These are phyloP conservation scores for Botia almorhae DNA, from an alignment of 2,797 vertebrate genomes.

Conservation along the genomic window DNA sequence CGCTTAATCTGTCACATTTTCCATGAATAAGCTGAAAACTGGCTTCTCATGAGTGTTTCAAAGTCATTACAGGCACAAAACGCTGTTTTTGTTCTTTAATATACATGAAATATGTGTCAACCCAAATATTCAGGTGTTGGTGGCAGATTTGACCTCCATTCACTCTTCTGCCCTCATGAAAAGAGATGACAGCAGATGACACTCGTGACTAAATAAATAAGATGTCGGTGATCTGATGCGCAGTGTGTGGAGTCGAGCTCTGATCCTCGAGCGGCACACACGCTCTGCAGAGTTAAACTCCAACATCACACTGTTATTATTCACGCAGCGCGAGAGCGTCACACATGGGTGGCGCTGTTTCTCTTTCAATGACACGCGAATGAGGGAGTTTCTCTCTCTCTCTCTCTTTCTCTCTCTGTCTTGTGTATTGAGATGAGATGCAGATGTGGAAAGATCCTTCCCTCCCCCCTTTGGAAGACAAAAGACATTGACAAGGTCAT, in stretches of 20 bases:
- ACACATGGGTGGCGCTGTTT: slow-evolving; percentile 62
- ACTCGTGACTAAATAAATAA: background rate
- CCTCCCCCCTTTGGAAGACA: slow-evolving; percentile 30
- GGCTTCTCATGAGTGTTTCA: background rate
- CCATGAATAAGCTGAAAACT: background rate
- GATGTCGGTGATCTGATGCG: background rate
- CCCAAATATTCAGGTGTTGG: no score
- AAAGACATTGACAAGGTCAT: slow-evolving; percentile 39
- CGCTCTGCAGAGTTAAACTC: no score
- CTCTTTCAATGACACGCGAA: slow-evolving; percentile 47
- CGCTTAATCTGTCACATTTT: slow-evolving; percentile 6
- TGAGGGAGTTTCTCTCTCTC: background rate
- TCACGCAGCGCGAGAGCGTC: no score
- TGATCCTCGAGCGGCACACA: no score
- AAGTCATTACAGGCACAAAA: no score
- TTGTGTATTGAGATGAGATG: slow-evolving; percentile 54
- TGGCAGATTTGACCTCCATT: no score
- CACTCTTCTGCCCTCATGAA: no score
- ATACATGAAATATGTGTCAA: no score
- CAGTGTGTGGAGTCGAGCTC: background rate
- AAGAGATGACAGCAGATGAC: background rate
- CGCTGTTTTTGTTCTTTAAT: no score
- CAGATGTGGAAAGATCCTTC: slow-evolving; percentile 46
- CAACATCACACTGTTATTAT: no score
- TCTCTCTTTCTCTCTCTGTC: slow-evolving; percentile 1